Evolutionary conservation across 2,888 invertebrate species (phyloP), one percentile per base, ranked within the genome.

Genomic region (Himalopsyche tibetana): DNA sequence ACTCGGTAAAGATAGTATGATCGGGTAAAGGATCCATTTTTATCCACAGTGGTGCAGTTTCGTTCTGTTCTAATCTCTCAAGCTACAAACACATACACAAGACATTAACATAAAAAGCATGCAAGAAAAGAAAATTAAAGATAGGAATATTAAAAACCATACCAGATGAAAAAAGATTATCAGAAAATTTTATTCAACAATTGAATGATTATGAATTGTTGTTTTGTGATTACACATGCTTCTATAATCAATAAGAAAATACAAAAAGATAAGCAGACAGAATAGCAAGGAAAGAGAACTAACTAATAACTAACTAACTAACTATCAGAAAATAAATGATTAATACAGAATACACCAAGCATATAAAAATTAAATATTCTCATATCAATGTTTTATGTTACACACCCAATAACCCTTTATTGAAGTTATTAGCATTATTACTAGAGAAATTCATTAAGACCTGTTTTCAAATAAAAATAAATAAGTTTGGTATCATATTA

Each of bases 31-130:
- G 85, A 40, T 87, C 81, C 63, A 88, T 56, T 36, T 86, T 56
- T 19, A 87, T 85, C 89, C 89, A 90, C 87, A 89, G 85, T 82
- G 86, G 88, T 87, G 89, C 87, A 86, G 84, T 80, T 80, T 84
- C 85, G 82, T 84, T 84, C 42, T 69, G 56, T 74, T 84, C 86
- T 88, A 86, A 80, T 86, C 86, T 87, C 84, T 88, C 88, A 84
- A 88, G 86, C 88, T 88, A 87, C 82, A 80, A 74, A 86, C 51
- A 88, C 86, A 87, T 86, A 84, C 83, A 87, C 79, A 87, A 82
- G 55, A 80, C 36, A 87, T 74, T 82, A 87, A 28, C 82, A 87
- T 17, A 40, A 86, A 79, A 83, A 81, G 40, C 82, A 88, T 85
- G 69, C 84, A 86, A 45, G 69, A 84, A 69, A 42, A 56, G n/a